Evolutionary conservation across 2,797 vertebrate genomes (phyloP), one percentile per base, ranked within the genome.

Genomic region (Ctenopoma kingsleyae): DNA sequence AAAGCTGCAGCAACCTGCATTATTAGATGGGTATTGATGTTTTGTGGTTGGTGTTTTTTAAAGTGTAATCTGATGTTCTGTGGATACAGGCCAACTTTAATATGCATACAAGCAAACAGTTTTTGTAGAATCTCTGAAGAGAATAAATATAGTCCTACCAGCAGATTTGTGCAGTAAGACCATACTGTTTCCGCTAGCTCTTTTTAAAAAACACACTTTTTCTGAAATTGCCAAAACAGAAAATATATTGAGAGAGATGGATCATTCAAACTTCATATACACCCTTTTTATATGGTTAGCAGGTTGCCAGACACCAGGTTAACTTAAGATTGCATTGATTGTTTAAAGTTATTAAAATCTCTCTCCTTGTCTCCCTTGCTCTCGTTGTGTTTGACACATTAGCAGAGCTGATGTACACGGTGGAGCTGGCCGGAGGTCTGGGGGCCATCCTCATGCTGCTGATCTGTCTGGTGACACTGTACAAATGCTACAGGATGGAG

Each of bases 401-500:
- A 95, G 91, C 94, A 75, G 98, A 99, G 88, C 93, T 99, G 79
- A 98, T 98, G 97, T 99, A 99, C 92, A 99, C 97, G n/a, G 96
- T 98, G 90, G 97, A 99, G 92, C 95, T 99, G 89, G 97, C 97
- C 43, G 97, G 97, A 44, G 98, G 97, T 43, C 94, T 99, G 82
- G 97, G 98, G 69, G 97, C 97, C 93, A 98, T 99, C 92, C 93
- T 99, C 67, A 86, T 99, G 89, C 95, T 99, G 85, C 95, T 99
- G 58, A 93, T 98, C 89, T 98, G 95, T 83, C 93, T 98, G 90
- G 97, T 98, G 86, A 97, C 96, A 48, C 88, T 98, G 76, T 99
- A 99, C 94, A 99, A 98, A 88, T 99, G 98, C 92, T 99, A 99
- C 94, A 95, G 96, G 91, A 98, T 99, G 82, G 97, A 99, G 92